Base-by-base conservation (phyloP, 2,797 vertebrate species). In the Rhincodon typus region DNA sequence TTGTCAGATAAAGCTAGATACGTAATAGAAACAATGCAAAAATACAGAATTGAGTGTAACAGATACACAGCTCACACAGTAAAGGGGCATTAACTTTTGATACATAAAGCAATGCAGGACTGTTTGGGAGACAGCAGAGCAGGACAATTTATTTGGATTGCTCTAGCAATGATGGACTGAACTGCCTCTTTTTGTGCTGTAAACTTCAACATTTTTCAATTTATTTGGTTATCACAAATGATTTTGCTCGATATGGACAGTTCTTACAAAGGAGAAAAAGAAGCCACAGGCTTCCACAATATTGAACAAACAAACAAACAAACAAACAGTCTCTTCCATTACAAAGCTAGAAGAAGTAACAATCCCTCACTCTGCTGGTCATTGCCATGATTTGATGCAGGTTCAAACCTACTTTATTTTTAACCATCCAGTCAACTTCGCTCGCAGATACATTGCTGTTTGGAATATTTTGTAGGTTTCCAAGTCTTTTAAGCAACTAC, bases 81-180 rank as follows among this genome's bases (percentile, higher is more conserved):
- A 84, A 84, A 84, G 23, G 13, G 34, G 30, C 1, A 90, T 34
- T 3, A n/a, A 17, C 21, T 46, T 84, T 91, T 21, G 66, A 69
- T 42, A 25, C 34, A 93, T n/a, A n/a, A 5, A 38, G 4, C 1
- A 6, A 5, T 94, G 62, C 50, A 57, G n/a, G 53, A 4, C 7
- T 42, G 57, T 19, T 25, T 10, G 67, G 98, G 84, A 15, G 13
- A 66, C 96, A 94, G 94, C 66, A n/a, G 79, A 74, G 38, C 0
- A 77, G 21, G 38, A 42, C 57, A 62, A 0, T 62, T 62, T 12
- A 62, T 84, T 84, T 84, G 79, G 38, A 46, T 84, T 84, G 19
- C 38, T 84, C 79, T 23, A 42, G 79, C 38, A 84, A 42, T 3
- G 15, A 46, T 46, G n/a, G 38, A 23, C 38, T 21, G 12, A 82